Base-by-base conservation (phyloP, 2,113 vertebrate genomes). In the Melanotaenia duboulayi region DNA sequence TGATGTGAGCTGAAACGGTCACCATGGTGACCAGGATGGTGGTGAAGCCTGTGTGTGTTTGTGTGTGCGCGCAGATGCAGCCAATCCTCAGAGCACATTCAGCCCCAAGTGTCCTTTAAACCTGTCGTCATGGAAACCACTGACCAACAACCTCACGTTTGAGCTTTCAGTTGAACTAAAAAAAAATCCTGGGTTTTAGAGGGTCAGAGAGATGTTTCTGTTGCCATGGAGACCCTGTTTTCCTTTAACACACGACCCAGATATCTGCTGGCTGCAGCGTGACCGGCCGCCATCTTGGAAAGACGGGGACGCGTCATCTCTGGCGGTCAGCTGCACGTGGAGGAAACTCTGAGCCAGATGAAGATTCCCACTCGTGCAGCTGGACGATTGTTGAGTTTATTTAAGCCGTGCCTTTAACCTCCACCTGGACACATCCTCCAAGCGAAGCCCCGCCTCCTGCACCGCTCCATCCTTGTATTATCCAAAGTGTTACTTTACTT, bases 381-480 rank as follows among this genome's bases (percentile, higher is more conserved):
- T 92, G 72, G 90, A 84, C 66, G 92, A 92, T 93, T 94, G 94
- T 94, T 86, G 90, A 83, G 74, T 71, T 65, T 86, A 90, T 94
- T 94, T 93, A 91, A 92, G 92, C 88, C 59, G 93, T 94, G 93
- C 92, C 92, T 93, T 92, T 85, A 87, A 82, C 70, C 85, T 71
- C 75, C 68, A 70, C 76, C 75, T 76, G 68, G 83, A 72, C 71
- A 57, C 74, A 44, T 83, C 76, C 71, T 89, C n/a, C n/a, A n/a
- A n/a, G n/a, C n/a, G n/a, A n/a, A n/a, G n/a, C n/a, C n/a, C 76
- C 69, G 82, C 76, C 66, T 48, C 85, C 58, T 8, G 40, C 83
- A 87, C 84, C 51, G 20, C 28, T 74, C 57, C 75, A 44, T 83
- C 76, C 72, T 89, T 76, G 16, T 75, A 64, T 83, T 76, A 82